A percentile compares a stretch with the other conserved stretches of the same genome.
phyloP scores from a whole-genome alignment of 2,797 vertebrate species.

The Gobio occitaniae region DNA sequence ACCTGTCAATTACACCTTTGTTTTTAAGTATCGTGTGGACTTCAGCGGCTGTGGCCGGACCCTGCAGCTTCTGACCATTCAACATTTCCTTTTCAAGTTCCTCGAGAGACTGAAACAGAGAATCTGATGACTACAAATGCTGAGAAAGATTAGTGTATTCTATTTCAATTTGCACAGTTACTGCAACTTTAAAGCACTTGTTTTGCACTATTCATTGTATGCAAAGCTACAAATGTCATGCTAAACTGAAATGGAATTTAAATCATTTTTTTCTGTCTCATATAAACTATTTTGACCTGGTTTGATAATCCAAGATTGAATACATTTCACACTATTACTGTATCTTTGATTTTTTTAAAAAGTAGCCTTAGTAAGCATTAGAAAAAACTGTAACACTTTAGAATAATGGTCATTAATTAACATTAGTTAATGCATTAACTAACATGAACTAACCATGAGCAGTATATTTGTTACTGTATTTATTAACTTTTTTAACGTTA shows the following conservation, averaged over 20 bases:
- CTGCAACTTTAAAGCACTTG: neutral
- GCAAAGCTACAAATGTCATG: neutral
- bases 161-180: neutral
- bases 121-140: neutral
- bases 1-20: conserved; percentile 91
- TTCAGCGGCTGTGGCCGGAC: conserved; percentile 91
- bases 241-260: neutral
- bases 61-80: conserved; percentile 97
- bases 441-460: too few species aligned
- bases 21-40: conserved; percentile 88
- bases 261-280: neutral
- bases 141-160: neutral
- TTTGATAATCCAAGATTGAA: neutral
- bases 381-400: too few species aligned
- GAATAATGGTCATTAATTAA: too few species aligned
- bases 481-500: too few species aligned
- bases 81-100: conserved; percentile 96
- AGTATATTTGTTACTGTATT: too few species aligned
- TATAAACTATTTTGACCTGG: neutral
- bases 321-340: neutral
- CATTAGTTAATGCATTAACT: too few species aligned
- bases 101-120: conserved; percentile 85
- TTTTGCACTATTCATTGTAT: neutral
- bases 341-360: too few species aligned
- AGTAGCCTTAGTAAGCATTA: too few species aligned